These are phyloP conservation scores for Siniperca undulata DNA, from an alignment of 2,797 vertebrate species.

Conservation along the genomic window DNA sequence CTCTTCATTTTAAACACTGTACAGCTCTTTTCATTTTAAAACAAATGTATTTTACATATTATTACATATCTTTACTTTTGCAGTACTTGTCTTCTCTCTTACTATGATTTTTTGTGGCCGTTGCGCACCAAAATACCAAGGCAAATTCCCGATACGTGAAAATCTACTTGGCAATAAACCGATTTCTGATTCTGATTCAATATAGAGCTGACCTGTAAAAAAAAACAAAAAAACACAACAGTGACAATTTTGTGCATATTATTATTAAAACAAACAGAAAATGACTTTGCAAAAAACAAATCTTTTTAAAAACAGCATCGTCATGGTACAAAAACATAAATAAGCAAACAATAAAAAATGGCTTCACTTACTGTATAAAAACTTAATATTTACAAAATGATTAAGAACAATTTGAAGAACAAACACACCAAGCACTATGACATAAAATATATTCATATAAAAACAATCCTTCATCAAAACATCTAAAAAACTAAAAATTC, in stretches of 20 bases:
- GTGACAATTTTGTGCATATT: not conserved
- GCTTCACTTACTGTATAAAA: not conserved
- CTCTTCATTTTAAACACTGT: no score
- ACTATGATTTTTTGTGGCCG: no score
- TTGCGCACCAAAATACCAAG: no score
- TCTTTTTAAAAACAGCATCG: not conserved
- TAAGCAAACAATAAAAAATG: not conserved
- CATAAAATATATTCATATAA: not conserved
- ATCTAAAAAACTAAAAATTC: not conserved
- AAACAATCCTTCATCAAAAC: not conserved
- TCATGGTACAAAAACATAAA: not conserved
- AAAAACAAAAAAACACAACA: not conserved
- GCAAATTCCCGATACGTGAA: no score
- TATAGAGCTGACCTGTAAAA: not conserved
- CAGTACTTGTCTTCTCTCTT: no score
- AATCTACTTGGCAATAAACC: no score
- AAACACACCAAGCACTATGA: accelerated
- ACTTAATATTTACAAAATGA: not conserved
- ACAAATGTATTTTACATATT: no score
- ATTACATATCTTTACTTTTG: no score
- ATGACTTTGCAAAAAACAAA: not conserved
- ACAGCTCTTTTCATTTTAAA: no score
- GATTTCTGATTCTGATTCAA: no score
- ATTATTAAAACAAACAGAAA: not conserved
- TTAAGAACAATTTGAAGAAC: not conserved